These are phyloP conservation scores for Drosophila neotestacea DNA, from an alignment of 2,888 invertebrate genomes.

Conservation along the genomic window DNA sequence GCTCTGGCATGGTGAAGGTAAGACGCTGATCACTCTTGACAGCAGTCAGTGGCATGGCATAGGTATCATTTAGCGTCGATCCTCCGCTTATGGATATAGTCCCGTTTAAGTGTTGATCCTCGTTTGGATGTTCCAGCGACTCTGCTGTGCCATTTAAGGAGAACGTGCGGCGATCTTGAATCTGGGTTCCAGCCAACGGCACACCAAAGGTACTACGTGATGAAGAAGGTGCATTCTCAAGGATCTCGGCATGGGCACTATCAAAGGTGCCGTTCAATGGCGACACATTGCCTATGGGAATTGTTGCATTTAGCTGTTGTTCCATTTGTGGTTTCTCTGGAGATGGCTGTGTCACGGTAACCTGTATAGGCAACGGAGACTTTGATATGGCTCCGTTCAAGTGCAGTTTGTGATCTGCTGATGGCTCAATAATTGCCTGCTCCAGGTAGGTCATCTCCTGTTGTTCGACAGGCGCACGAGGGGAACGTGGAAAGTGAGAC, in stretches of 20 bases:
- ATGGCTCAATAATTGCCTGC: constrained; percentile 58
- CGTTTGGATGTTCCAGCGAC: constrained; percentile 3
- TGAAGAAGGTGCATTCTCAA: not conserved
- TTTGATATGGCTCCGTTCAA: constrained; percentile 42
- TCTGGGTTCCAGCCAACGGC: not conserved
- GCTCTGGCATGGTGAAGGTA: constrained; percentile 33
- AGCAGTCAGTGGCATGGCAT: constrained; percentile 27
- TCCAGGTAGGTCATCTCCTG: constrained; percentile 68
- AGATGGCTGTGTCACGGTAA: constrained; percentile 49
- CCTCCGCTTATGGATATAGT: constrained; percentile 7
- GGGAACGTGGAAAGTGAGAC: constrained; percentile 74
- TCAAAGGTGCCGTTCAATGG: constrained; percentile 55
- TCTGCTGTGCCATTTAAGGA: not conserved
- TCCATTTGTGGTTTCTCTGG: constrained; percentile 31
- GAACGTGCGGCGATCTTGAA: constrained; percentile 38
- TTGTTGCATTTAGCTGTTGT: constrained; percentile 32
- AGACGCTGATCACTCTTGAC: constrained; percentile 18
- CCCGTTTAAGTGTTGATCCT: constrained; percentile 2
- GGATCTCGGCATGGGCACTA: not conserved
- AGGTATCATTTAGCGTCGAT: constrained; percentile 23
- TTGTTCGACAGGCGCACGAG: constrained; percentile 53
- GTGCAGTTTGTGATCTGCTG: constrained; percentile 25
- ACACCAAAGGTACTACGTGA: constrained; percentile 36
- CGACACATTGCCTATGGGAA: constrained; percentile 25
- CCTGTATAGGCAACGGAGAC: constrained; percentile 35